Evolutionary conservation across 2,797 vertebrate species (phyloP).

Genomic region (Pelodytes ibericus): DNA sequence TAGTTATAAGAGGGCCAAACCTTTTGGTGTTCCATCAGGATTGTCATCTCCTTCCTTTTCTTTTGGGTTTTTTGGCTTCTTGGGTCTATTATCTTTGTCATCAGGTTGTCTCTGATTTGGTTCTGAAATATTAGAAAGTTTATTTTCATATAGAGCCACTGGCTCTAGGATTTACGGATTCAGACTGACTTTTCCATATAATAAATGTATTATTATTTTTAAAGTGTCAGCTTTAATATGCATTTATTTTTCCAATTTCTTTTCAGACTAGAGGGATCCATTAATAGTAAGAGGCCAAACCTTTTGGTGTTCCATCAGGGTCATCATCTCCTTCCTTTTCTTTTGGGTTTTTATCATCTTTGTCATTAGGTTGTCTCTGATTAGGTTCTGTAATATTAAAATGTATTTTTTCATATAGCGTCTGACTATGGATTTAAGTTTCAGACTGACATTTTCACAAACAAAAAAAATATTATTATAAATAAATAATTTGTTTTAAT

Average conservation of each 20-base stretch:
- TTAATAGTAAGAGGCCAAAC: constrained; percentile 2
- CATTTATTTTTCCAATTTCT: too few relatives aligned
- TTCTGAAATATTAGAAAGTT: not conserved
- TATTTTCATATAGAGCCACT: not conserved
- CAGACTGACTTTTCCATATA: too few relatives aligned
- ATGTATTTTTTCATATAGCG: not conserved
- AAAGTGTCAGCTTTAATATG: too few relatives aligned
- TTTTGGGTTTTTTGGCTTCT: not conserved
- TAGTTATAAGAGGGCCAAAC: too few relatives aligned
- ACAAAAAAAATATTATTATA: too few relatives aligned
- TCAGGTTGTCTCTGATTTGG: not conserved
- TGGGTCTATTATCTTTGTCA: not conserved
- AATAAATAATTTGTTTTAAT: too few relatives aligned
- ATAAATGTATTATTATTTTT: too few relatives aligned
- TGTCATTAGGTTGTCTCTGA: not conserved
- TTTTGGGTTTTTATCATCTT: not conserved
- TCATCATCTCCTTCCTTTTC: not conserved
- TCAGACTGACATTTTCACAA: too few relatives aligned
- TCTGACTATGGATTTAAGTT: too few relatives aligned
- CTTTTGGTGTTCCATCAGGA: constrained; percentile 3
- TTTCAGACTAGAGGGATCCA: too few relatives aligned
- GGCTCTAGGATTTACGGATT: too few relatives aligned
- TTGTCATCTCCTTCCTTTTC: not conserved
- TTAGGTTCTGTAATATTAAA: constrained; percentile 24
- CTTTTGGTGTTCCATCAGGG: constrained; percentile 2